Evolutionary conservation across 2,888 invertebrate species (phyloP).

Genomic region (Limnephilus rhombicus): DNA sequence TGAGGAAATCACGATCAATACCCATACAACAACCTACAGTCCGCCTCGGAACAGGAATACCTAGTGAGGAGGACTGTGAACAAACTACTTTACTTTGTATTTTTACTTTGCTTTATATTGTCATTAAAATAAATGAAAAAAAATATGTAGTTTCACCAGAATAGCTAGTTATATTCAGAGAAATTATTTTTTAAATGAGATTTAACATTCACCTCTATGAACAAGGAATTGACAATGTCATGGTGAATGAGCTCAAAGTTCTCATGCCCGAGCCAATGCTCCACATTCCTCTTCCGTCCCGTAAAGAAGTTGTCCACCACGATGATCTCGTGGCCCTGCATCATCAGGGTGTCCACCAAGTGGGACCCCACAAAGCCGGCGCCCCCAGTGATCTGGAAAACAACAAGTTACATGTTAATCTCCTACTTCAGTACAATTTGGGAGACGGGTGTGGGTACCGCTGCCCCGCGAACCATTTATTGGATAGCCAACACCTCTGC

Average conservation of each 20-base stretch:
- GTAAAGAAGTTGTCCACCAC: slow-evolving; percentile 99
- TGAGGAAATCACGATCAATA: too few species aligned
- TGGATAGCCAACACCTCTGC: too few species aligned
- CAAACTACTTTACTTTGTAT: too few species aligned
- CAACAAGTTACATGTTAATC: not conserved
- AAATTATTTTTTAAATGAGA: too few species aligned
- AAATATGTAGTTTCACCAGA: too few species aligned
- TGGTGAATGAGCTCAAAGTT: slow-evolving; percentile 99
- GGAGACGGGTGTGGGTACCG: not conserved
- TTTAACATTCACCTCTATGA: slow-evolving; percentile 84
- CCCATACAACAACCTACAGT: too few species aligned
- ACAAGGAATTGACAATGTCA: slow-evolving; percentile 98
- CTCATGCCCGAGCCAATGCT: slow-evolving; percentile 99
- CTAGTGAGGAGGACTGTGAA: too few species aligned
- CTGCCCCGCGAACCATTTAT: not conserved
- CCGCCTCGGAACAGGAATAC: too few species aligned
- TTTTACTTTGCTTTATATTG: too few species aligned
- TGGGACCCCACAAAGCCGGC: slow-evolving; percentile 99
- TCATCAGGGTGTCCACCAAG: slow-evolving; percentile 96
- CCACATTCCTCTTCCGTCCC: slow-evolving; percentile 96
- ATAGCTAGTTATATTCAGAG: too few species aligned
- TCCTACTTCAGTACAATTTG: too few species aligned
- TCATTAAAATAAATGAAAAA: too few species aligned
- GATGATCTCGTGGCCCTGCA: slow-evolving; percentile 96
- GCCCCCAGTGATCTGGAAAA: slow-evolving; percentile 91